phyloP scores from a whole-genome alignment of 2,888 invertebrate genomes.

The Macroteleia sp. region DNA sequence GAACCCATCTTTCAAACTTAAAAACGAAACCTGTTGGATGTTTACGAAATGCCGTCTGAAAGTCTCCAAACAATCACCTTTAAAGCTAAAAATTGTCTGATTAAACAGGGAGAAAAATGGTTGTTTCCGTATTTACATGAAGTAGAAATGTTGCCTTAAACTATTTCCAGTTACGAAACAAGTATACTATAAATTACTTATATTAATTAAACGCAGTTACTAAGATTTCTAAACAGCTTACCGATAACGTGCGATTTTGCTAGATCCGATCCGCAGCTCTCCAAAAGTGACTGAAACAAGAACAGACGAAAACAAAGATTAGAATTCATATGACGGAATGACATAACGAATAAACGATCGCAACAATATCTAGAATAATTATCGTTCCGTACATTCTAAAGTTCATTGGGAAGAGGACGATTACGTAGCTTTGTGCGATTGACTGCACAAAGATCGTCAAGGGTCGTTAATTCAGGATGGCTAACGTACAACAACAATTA shows the following conservation, averaged over 20 bases:
- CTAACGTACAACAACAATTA: constrained; percentile 47
- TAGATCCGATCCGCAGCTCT: constrained; percentile 14
- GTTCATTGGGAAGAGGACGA: constrained; percentile 57
- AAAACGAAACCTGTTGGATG: too few relatives aligned
- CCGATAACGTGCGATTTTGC: constrained; percentile 36
- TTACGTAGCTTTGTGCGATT: constrained; percentile 56
- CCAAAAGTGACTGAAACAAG: constrained; percentile 34
- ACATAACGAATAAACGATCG: constrained; percentile 24
- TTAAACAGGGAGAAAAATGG: too few relatives aligned
- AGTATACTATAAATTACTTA: too few relatives aligned
- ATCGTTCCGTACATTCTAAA: constrained; percentile 31
- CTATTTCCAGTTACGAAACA: too few relatives aligned
- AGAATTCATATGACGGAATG: constrained; percentile 12
- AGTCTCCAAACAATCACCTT: too few relatives aligned
- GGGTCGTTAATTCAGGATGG: constrained; percentile 67
- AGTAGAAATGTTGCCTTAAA: too few relatives aligned
- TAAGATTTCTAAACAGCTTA: constrained; percentile 25
- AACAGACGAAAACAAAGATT: constrained; percentile 1
- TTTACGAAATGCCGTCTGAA: too few relatives aligned
- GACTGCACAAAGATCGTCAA: constrained; percentile 64
- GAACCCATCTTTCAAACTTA: constrained; percentile 16
- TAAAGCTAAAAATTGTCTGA: too few relatives aligned
- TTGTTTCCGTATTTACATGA: too few relatives aligned
- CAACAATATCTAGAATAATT: constrained; percentile 26
- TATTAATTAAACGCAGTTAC: too few relatives aligned